These are phyloP conservation scores for Cochlearius cochlearius DNA, from an alignment of 2,113 vertebrate species.

Conservation along the genomic window DNA sequence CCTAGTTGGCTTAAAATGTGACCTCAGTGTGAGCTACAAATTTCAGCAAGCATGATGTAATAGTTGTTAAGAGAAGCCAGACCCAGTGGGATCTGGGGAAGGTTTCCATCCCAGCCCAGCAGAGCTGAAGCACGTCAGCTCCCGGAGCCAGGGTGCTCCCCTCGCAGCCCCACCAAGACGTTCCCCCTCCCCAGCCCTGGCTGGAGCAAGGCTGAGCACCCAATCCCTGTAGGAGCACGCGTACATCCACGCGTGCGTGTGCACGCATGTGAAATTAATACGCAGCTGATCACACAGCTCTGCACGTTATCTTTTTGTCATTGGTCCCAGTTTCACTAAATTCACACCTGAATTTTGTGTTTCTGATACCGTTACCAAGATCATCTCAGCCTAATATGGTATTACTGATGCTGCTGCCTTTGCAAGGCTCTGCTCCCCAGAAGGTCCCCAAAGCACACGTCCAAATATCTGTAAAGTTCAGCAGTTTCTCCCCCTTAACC, in stretches of 20 bases:
- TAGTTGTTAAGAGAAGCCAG: not conserved
- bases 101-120: not conserved
- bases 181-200: no score
- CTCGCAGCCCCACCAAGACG: not conserved
- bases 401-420: not conserved
- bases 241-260: no score
- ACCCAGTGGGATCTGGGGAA: not conserved
- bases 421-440: not conserved
- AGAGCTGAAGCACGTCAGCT: not conserved
- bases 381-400: not conserved
- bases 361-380: not conserved
- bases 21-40: not conserved
- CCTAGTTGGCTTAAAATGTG: not conserved
- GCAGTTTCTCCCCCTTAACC: not conserved
- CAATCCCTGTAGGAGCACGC: rapidly evolving
- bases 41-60: not conserved
- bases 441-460: not conserved
- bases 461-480: not conserved
- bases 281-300: no score
- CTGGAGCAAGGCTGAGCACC: not conserved
- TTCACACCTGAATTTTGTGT: not conserved
- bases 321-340: not conserved
- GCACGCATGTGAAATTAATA: not conserved
- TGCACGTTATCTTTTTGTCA: not conserved
- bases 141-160: not conserved